Base-by-base conservation (phyloP, 2,888 invertebrate genomes). In the Agrypnus murinus region DNA sequence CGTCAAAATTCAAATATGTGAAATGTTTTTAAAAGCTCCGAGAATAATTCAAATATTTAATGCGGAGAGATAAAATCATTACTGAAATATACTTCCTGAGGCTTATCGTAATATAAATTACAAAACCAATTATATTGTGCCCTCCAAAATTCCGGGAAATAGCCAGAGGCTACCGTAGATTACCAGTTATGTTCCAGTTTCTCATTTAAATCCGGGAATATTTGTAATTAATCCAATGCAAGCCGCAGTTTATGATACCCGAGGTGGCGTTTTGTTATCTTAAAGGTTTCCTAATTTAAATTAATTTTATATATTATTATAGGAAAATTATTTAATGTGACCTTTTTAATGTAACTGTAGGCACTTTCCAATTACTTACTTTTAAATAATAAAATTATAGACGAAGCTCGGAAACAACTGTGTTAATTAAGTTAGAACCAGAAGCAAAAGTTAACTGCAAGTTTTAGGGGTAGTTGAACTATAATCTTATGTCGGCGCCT, bases 181-280 rank as follows among this genome's bases (percentile, higher is more conserved):
- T 68, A 66, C 66, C 66, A 59, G 66, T 66, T 66, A 66, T 59
- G 57, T 48, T 59, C 45, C 67, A 43, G 60, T 67, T 67, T 67
- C 67, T 60, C 67, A 62, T 67, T 67, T 67, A 67, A 67, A 67
- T 67, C 67, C 60, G 53, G 60, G 67, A 67, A 67, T 67, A 67
- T 67, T 67, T 60, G 67, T 62, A 67, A 60, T 67, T 67, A 67
- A 67, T 67, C 67, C 60, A 67, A 62, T 50, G 67, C 60, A 60
- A 55, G 66, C 66, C 15, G 59, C 50, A 67, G 59, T 67, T 67
- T 60, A 62, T 55, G 60, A 17, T 40, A 48, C 67, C 50, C 60
- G 67, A 67, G 67, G 66, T 50, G 40, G 38, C 36, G 15, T 60
- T 60, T 40, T 31, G 53, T 67, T 67, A 60, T 60, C 60, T 6